Evolutionary conservation across 1,140 invertebrate species (phyloP), one percentile per base, ranked within the genome.

Genomic region (Drosophila santomea): DNA sequence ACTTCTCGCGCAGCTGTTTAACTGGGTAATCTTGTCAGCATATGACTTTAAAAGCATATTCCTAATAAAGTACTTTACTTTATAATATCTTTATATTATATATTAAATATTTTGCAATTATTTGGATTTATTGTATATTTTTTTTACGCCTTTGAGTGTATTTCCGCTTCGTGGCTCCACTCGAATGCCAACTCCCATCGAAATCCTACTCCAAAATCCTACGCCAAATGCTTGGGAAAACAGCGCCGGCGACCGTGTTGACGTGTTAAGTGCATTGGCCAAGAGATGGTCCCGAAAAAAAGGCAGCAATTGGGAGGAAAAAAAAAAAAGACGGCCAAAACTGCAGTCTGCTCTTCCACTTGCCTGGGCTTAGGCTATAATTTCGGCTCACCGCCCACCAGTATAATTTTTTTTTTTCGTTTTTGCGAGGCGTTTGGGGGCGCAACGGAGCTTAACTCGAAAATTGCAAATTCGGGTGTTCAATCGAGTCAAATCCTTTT

Each of bases 391-490:
- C 68, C 68, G 68, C 68, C 68, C 66, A 72, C 68, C 44, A 84
- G 32, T 32, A 32, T 32, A 32, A 32, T 32, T 32, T 32, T 32
- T 32, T 25, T 8, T 10, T 10, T 32, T 32, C 1, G 6, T 85
- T 48, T 67, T 54, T 32, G 28, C 56, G 25, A 54, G 63, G 51
- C 60, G 74, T 75, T 78, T 59, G 63, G 71, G 61, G 75, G 60
- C 80, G 66, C 74, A 79, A 78, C 74, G 61, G 82, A 79, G 84
- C 75, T 63, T 88, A 88, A 88, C 84, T 89, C 67, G 84, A 88
- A 88, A 88, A 88, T 89, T 89, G 76, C 84, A 88, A 88, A 88
- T 88, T 88, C 83, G 83, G 84, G 83, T 86, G 82, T 83, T 83
- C 82, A 88, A 85, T 82, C 60, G 69, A 69, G 59, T 85, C 69